phyloP scores from a whole-genome alignment of 2,113 vertebrate species.

The Istiophorus platypterus region DNA sequence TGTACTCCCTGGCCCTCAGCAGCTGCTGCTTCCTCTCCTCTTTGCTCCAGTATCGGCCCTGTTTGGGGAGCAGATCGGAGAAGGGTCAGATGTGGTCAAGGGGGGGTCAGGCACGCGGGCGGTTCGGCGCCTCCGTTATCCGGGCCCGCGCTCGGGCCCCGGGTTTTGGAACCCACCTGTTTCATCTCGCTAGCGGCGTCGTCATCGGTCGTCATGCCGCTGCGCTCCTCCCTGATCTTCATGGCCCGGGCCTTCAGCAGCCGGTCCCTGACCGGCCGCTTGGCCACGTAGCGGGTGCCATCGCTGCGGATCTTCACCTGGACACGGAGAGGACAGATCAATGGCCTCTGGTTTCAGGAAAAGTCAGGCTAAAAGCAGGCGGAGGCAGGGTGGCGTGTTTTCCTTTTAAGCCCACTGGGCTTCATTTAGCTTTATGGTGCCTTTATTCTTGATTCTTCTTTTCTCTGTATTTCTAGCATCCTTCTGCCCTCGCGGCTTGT shows the following conservation, averaged over 20 bases:
- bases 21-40: constrained; percentile 91
- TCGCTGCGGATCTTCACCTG: constrained; percentile 91
- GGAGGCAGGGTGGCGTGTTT: too few relatives aligned
- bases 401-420: not conserved
- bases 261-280: constrained; percentile 90
- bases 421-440: not conserved
- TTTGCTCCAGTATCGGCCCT: constrained; percentile 92
- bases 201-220: constrained; percentile 93
- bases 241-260: constrained; percentile 93
- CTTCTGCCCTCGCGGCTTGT: not conserved
- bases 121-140: too few relatives aligned
- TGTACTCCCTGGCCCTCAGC: constrained; percentile 87
- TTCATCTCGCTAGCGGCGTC: constrained; percentile 94
- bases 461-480: not conserved
- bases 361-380: not conserved
- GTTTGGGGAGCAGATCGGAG: not conserved
- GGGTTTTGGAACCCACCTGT: constrained; percentile 68
- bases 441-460: not conserved
- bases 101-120: too few relatives aligned
- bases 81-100: not conserved
- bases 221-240: constrained; percentile 93
- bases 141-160: too few relatives aligned
- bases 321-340: not conserved
- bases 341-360: not conserved
- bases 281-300: constrained; percentile 89